A percentile compares a stretch with the other conserved stretches of the same genome.
phyloP scores from a whole-genome alignment of 2,797 vertebrate species.

The Liasis olivaceus region DNA sequence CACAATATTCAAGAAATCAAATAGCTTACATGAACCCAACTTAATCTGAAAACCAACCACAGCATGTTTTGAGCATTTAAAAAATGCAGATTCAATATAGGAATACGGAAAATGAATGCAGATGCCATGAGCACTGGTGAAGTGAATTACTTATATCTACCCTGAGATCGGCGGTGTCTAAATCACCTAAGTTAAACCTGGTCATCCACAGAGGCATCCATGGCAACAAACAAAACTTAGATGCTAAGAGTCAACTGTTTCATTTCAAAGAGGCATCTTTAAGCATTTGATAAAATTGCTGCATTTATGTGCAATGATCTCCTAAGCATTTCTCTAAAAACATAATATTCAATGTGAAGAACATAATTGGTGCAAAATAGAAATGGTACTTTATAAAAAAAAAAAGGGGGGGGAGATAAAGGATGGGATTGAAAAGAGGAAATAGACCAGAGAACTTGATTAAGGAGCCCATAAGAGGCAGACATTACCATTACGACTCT shows the following conservation, averaged over 20 bases:
- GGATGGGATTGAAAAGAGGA: background rate
- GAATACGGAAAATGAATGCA: background rate
- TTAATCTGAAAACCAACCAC: background rate
- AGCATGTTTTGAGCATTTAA: background rate
- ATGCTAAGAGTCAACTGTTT: background rate
- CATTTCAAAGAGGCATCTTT: background rate
- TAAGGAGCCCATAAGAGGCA: conserved; percentile 49
- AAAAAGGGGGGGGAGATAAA: background rate
- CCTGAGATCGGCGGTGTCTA: background rate
- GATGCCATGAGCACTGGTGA: background rate
- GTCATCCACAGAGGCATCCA: background rate
- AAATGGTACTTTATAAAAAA: background rate
- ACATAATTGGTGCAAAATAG: conserved; percentile 30
- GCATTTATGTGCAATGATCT: conserved; percentile 19
- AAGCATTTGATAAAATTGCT: conserved; percentile 5
- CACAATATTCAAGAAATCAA: background rate
- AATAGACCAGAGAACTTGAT: conserved; percentile 41
- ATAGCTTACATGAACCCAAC: background rate
- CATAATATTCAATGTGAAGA: conserved; percentile 25
- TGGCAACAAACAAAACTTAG: conserved; percentile 9
- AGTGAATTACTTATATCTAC: background rate
- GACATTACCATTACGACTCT: conserved; percentile 33
- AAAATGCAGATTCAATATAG: background rate
- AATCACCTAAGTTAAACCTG: background rate
- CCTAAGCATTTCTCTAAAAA: conserved; percentile 33